These are phyloP conservation scores for Zeus faber DNA, from an alignment of 2,113 vertebrate species.

Conservation along the genomic window DNA sequence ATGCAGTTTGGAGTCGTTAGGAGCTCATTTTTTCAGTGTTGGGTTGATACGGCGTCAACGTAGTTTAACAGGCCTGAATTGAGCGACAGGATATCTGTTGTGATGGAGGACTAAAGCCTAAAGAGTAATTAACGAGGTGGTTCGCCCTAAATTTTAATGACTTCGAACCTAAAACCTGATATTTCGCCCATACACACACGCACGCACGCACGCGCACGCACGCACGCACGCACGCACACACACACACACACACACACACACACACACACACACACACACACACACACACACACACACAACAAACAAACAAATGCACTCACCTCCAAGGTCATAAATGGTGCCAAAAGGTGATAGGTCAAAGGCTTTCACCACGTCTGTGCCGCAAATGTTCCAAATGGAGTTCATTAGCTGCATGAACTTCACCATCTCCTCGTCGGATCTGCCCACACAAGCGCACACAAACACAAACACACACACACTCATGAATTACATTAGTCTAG, in stretches of 20 bases:
- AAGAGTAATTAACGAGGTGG: too few species aligned
- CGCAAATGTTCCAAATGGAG: conserved; percentile 85
- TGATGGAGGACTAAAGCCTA: too few species aligned
- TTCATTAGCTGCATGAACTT: conserved; percentile 86
- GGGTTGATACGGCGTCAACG: too few species aligned
- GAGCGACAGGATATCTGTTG: too few species aligned
- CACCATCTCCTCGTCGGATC: conserved; percentile 83
- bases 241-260: conserved; percentile 3
- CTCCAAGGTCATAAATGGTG: conserved; percentile 84
- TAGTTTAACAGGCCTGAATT: too few species aligned
- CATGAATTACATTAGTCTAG: too few species aligned
- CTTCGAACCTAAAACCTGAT: conserved; percentile 31
- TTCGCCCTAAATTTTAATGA: conserved; percentile 56
- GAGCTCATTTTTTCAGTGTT: too few species aligned
- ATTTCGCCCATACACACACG: neutral
- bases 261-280: conserved; percentile 7
- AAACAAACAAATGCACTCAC: conserved; percentile 69
- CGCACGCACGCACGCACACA: neutral
- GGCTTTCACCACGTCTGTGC: conserved; percentile 76
- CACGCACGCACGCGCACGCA: neutral
- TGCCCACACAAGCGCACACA: conserved; percentile 48
- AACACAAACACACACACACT: conserved; percentile 17
- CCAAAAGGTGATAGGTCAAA: conserved; percentile 85
- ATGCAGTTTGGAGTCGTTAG: too few species aligned
- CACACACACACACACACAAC: conserved; percentile 12